phyloP scores from a whole-genome alignment of 1,140 invertebrate genomes.

The Dinoponera quadriceps region DNA sequence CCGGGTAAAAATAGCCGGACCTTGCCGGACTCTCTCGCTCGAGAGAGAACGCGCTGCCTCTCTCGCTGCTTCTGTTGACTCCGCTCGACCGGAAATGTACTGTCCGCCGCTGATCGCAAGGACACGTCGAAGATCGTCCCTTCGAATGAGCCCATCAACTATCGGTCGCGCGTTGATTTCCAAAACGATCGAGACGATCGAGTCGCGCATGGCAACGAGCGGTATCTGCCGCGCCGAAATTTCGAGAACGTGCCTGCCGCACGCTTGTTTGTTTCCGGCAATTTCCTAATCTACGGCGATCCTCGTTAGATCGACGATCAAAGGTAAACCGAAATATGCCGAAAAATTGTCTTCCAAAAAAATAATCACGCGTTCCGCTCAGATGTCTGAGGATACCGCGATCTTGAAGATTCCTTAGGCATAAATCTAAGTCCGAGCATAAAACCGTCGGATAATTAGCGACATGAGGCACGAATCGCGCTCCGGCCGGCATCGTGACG shows the following conservation, averaged over 20 bases:
- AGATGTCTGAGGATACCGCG: too few species aligned
- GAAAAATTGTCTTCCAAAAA: too few species aligned
- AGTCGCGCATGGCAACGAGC: background rate
- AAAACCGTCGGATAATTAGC: conserved; percentile 25
- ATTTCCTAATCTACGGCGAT: too few species aligned
- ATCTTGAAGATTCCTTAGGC: too few species aligned
- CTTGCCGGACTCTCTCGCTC: conserved; percentile 62
- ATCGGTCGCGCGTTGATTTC: background rate
- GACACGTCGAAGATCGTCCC: background rate
- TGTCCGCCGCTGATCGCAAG: conserved; percentile 35
- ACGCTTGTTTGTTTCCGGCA: too few species aligned
- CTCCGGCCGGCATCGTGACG: conserved; percentile 12
- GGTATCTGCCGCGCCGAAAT: too few species aligned
- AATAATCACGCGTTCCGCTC: too few species aligned
- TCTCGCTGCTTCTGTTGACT: conserved; percentile 35
- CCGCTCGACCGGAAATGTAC: conserved; percentile 64
- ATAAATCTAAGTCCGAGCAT: background rate
- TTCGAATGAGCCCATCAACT: background rate
- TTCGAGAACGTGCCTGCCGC: too few species aligned
- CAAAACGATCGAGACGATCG: background rate
- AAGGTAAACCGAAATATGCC: too few species aligned
- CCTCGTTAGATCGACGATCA: too few species aligned
- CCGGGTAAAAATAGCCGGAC: conserved; percentile 71
- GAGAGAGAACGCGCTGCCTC: conserved; percentile 37
- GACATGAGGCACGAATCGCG: conserved; percentile 18